phyloP scores from a whole-genome alignment of 2,888 invertebrate genomes.

The Stenoptilia bipunctidactyla region DNA sequence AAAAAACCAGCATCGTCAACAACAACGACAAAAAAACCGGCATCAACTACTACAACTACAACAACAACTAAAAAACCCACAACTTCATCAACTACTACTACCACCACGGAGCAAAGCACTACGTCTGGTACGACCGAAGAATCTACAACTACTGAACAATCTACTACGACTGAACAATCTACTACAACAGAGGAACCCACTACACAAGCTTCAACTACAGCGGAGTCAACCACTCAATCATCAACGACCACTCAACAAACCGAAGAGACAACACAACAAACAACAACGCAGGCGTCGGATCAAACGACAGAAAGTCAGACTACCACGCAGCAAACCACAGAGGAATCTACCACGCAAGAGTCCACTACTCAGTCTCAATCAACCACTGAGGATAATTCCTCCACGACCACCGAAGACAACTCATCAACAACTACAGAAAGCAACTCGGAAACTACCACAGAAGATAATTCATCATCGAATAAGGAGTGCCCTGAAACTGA shows the following conservation, averaged over 20 bases:
- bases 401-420: slow-evolving; percentile 11
- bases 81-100: slow-evolving; percentile 20
- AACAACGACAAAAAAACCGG: slow-evolving; percentile 19
- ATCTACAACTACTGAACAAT: slow-evolving; percentile 13
- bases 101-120: slow-evolving; percentile 14
- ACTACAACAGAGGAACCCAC: slow-evolving; percentile 19
- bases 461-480: slow-evolving; percentile 24
- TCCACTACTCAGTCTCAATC: slow-evolving; percentile 15
- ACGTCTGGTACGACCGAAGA: slow-evolving; percentile 15
- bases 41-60: slow-evolving; percentile 16
- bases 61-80: slow-evolving; percentile 14
- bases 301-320: slow-evolving; percentile 17
- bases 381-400: slow-evolving; percentile 17
- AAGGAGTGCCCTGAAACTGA: slow-evolving; percentile 70
- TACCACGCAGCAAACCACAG: slow-evolving; percentile 22
- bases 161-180: slow-evolving; percentile 13
- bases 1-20: slow-evolving; percentile 14
- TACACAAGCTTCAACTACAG: slow-evolving; percentile 15
- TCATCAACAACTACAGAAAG: slow-evolving; percentile 20
- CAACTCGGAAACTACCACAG: slow-evolving; percentile 20
- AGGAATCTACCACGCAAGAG: slow-evolving; percentile 17
- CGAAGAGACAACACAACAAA: slow-evolving; percentile 11
- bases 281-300: slow-evolving; percentile 15
- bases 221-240: slow-evolving; percentile 13
- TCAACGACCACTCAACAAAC: slow-evolving; percentile 15